Conservation (phyloP, 2,113 vertebrate species). For the Tauraco erythrolophus region DNA sequence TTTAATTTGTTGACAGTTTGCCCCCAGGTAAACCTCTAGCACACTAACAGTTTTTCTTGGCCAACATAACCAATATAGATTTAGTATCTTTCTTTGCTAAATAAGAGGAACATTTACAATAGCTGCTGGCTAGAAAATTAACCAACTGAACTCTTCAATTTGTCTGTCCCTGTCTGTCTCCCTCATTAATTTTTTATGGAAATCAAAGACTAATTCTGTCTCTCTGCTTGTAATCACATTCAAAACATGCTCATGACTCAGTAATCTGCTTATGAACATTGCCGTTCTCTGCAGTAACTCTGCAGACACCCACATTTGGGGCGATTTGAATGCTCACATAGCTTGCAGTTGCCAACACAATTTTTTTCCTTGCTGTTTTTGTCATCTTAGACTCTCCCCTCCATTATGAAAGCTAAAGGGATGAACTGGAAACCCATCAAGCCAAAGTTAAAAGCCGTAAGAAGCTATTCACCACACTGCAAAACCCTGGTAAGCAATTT, state of each 20-base stretch:
- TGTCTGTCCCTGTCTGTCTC: slow-evolving; percentile 4
- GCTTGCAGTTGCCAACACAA: slow-evolving; percentile 21
- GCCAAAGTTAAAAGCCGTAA: slow-evolving; percentile 15
- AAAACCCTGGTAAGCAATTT: slow-evolving; percentile 45
- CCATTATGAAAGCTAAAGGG: slow-evolving; percentile 36
- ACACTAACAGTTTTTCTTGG: neutral
- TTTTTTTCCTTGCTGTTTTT: slow-evolving; percentile 12
- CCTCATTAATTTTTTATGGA: slow-evolving; percentile 49
- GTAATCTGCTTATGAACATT: slow-evolving; percentile 47
- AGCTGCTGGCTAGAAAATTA: slow-evolving; percentile 50
- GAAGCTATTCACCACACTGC: slow-evolving; percentile 47
- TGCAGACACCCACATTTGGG: neutral
- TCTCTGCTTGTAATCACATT: slow-evolving; percentile 46
- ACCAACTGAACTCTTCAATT: slow-evolving; percentile 48
- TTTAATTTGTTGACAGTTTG: slow-evolving; percentile 19
- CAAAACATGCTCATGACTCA: slow-evolving; percentile 44
- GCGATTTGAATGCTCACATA: slow-evolving; percentile 14
- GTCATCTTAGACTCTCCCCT: neutral
- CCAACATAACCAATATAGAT: neutral
- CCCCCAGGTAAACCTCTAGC: neutral
- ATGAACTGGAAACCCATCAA: slow-evolving; percentile 58
- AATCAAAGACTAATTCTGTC: slow-evolving; percentile 41
- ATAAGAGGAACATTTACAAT: slow-evolving; percentile 26
- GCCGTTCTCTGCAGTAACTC: neutral
- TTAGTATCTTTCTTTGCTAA: neutral